Percentiles rank a stretch among this genome's conserved stretches.
Evolutionary conservation across 1,140 invertebrate genomes (phyloP).

Genomic region (Drosophila rhopaloa): DNA sequence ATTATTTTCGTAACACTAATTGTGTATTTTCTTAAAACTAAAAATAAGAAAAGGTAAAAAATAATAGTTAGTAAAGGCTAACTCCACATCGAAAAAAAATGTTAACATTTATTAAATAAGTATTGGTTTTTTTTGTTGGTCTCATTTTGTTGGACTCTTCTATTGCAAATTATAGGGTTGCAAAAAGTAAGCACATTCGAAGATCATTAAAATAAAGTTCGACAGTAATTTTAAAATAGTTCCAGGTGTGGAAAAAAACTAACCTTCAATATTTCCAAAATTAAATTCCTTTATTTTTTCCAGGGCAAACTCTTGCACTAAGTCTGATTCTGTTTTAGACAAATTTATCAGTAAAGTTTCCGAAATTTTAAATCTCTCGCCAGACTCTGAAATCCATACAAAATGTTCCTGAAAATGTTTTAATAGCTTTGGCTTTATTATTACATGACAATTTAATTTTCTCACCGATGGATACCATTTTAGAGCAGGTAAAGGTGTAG

Average conservation of each 20-base stretch:
- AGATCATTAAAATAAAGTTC: no score
- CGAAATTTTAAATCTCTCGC: constrained; percentile 90
- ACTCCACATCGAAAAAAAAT: no score
- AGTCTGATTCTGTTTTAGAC: constrained; percentile 91
- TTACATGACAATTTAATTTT: not conserved
- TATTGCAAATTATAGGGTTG: no score
- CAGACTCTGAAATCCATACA: constrained; percentile 92
- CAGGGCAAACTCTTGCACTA: constrained; percentile 93
- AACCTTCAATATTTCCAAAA: constrained; percentile 90
- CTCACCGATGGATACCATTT: constrained; percentile 91
- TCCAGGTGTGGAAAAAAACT: not conserved
- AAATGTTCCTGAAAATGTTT: constrained; percentile 90
- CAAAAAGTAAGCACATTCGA: no score
- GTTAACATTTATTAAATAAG: no score
- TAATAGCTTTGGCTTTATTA: not conserved
- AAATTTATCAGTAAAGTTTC: constrained; percentile 90
- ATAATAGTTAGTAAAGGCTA: no score
- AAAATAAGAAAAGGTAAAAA: no score
- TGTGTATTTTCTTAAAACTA: no score
- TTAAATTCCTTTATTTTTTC: constrained; percentile 95
- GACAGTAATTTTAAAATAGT: no score
- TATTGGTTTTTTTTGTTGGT: no score
- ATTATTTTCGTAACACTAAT: no score
- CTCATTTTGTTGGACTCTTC: no score
- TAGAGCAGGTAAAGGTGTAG: constrained; percentile 66